Evolutionary conservation across 2,888 invertebrate species (phyloP).

Genomic region (Gryllus longicercus): DNA sequence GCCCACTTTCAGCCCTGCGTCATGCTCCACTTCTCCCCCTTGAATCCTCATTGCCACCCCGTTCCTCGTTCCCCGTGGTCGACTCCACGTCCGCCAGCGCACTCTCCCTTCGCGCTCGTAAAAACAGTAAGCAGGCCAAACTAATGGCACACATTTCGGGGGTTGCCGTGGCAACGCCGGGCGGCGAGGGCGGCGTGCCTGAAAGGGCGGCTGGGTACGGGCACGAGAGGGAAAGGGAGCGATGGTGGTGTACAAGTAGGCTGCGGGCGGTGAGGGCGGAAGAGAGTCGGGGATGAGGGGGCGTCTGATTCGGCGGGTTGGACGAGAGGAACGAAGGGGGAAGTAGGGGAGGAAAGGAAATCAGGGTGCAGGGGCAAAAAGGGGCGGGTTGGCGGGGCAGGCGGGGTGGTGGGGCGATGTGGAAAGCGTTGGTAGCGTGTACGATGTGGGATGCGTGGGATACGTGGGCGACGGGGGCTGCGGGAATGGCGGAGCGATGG

Average conservation of each 20-base stretch:
- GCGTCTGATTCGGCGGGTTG: neutral
- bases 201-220: neutral
- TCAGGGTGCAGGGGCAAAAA: too few species aligned
- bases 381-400: too few species aligned
- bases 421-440: too few species aligned
- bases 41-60: neutral
- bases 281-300: neutral
- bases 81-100: neutral
- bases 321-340: neutral
- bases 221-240: neutral
- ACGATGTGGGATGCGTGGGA: too few species aligned
- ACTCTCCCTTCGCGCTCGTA: neutral
- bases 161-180: neutral
- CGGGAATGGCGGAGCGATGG: too few species aligned
- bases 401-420: too few species aligned
- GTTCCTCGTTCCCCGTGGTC: neutral
- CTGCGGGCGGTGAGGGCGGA: neutral
- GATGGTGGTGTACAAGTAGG: neutral
- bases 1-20: neutral
- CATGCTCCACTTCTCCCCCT: neutral
- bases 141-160: neutral
- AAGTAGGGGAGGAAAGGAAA: neutral
- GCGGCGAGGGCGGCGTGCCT: neutral
- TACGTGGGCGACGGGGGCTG: too few species aligned
- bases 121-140: constrained; percentile 10